Base-by-base conservation (phyloP, 2,888 invertebrate species). In the Agriopis aurantiaria region DNA sequence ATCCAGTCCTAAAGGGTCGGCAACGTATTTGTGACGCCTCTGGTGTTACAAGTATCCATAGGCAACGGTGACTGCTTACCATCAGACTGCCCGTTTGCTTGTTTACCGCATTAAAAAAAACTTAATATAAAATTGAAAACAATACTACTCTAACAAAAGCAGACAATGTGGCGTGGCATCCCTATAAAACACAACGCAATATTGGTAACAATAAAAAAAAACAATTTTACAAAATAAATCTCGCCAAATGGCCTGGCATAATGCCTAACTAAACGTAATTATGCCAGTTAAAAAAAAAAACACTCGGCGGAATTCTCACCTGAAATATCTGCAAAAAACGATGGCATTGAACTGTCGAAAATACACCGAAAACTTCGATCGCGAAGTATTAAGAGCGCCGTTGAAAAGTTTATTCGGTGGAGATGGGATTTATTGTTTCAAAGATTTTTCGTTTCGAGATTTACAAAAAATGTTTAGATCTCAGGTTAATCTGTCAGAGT, bases 251-350 rank as follows among this genome's bases (percentile, higher is more conserved):
- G 78, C 68, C 84, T 85, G 85, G 85, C 85, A 55, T 56, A 10
- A 49, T 75, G 82, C 85, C 85, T 81, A 80, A 83, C 79, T 71
- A 63, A 69, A 67, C 65, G 77, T 80, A 76, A 83, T 82, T 82
- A 82, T 73, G 75, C 69, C 63, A 68, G 74, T 81, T 79, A 58
- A 65, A 69, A 69, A 76, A 73, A 61, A 69, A 76, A 73, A 61
- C 23, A 23, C 45, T 14, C 51, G 41, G 57, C 57, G 60, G 46
- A 45, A 53, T 53, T 62, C 53, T 7, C 65, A 71, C 69, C 60
- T 62, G 55, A 46, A 58, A 8, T 33, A 46, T 49, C 48, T 8
- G 48, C 17, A 14, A 61, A 43, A 45, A 41, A 51, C 62, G 14
- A 33, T 70, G 75, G 69, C 75, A 75, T 74, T 77, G 75, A 74